phyloP scores from a whole-genome alignment of 2,888 invertebrate genomes.

The Bhutanitis thaidina region DNA sequence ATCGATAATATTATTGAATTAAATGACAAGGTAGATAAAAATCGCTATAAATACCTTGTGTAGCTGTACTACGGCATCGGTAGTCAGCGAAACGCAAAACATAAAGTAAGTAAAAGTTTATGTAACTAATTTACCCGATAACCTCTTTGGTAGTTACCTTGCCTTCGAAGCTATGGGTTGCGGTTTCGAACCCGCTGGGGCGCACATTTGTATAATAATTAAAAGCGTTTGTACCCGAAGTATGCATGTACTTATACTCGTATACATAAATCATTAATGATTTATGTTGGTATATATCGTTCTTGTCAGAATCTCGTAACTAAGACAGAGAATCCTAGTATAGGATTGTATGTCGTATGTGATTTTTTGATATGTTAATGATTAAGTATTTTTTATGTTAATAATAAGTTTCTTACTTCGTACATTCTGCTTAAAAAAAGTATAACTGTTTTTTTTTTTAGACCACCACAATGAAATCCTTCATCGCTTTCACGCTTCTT shows the following conservation, averaged over 20 bases:
- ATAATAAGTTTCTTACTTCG: neutral
- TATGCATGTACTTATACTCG: no score
- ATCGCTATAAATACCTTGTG: neutral
- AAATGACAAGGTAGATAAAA: neutral
- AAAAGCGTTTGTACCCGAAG: no score
- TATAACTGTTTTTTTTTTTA: neutral
- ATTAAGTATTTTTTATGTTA: neutral
- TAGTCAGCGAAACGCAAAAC: neutral
- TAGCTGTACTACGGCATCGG: neutral
- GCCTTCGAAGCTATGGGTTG: neutral
- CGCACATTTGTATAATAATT: neutral
- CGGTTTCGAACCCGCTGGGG: neutral
- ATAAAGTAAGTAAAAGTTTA: neutral
- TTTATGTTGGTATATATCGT: no score
- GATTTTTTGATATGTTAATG: no score
- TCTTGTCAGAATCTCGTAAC: no score
- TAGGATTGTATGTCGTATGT: no score
- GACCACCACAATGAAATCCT: constrained; percentile 3
- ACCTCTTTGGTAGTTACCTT: neutral
- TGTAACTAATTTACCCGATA: neutral
- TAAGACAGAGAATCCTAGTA: no score
- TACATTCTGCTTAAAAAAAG: neutral
- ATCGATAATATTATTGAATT: neutral
- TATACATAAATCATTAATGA: no score
- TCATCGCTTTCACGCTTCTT: neutral